Conservation (phyloP, 2,888 invertebrate species). For the Tipula helvola region DNA sequence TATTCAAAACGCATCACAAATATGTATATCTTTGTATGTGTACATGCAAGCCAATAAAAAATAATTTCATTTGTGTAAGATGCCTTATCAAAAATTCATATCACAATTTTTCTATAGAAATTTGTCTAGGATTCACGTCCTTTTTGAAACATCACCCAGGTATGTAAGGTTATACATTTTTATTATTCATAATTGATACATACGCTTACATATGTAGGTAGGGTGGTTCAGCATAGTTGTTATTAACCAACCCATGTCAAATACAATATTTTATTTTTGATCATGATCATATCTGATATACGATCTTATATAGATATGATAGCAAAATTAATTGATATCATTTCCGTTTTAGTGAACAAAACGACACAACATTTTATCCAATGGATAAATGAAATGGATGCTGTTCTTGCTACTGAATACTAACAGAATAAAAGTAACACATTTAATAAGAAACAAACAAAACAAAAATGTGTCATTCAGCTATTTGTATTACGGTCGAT, state of each 20-base stretch:
- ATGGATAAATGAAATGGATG: background rate
- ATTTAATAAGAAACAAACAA: background rate
- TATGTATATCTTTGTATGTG: background rate
- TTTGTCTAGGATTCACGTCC: background rate
- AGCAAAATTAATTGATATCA: background rate
- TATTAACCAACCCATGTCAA: background rate
- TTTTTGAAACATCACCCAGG: background rate
- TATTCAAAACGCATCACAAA: background rate
- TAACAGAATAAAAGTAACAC: background rate
- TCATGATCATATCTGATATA: background rate
- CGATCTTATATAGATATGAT: background rate
- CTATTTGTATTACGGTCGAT: background rate
- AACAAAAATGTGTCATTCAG: background rate
- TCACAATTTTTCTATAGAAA: background rate
- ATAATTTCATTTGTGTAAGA: background rate
- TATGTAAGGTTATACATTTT: background rate
- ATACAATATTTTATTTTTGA: background rate
- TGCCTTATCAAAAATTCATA: background rate
- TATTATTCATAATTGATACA: background rate
- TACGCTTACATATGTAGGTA: background rate
- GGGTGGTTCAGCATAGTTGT: background rate
- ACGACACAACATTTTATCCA: background rate
- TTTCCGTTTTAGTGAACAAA: background rate
- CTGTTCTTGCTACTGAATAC: background rate
- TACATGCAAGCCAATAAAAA: background rate